Percentiles rank a stretch among this genome's conserved stretches.
Conservation (phyloP, 2,888 invertebrate species). For the Catotricha subobsoleta region DNA sequence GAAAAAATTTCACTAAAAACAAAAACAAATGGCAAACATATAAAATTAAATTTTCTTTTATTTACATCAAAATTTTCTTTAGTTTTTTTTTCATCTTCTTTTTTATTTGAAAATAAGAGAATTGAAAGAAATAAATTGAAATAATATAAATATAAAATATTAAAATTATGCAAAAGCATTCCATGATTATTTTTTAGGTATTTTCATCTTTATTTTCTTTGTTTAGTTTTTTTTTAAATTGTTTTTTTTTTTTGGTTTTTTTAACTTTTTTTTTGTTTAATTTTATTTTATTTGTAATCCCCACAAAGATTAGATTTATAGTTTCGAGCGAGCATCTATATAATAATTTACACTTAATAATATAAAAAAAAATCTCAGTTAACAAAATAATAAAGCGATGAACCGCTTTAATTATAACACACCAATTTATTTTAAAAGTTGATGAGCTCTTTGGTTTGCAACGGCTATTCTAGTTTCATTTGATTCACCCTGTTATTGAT, state of each 20-base stretch:
- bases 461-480: slow-evolving; percentile 92
- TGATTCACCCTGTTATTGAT: slow-evolving; percentile 49
- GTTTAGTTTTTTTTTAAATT: not conserved
- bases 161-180: not conserved
- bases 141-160: not conserved
- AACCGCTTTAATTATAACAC: no score
- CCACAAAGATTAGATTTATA: not conserved
- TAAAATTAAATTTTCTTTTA: no score
- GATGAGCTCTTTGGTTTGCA: slow-evolving; percentile 93
- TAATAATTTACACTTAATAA: no score
- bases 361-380: no score
- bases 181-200: not conserved
- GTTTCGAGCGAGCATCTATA: not conserved
- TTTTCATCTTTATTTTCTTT: not conserved
- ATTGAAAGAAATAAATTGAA: not conserved
- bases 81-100: not conserved
- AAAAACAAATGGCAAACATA: no score
- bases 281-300: not conserved
- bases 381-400: no score
- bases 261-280: not conserved
- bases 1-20: no score
- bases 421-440: slow-evolving; percentile 64
- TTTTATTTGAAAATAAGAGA: not conserved
- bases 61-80: not conserved
- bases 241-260: not conserved